Percentiles rank a stretch among this genome's conserved stretches.
phyloP scores from a whole-genome alignment of 2,888 invertebrate species.

The Malacosoma neustria region DNA sequence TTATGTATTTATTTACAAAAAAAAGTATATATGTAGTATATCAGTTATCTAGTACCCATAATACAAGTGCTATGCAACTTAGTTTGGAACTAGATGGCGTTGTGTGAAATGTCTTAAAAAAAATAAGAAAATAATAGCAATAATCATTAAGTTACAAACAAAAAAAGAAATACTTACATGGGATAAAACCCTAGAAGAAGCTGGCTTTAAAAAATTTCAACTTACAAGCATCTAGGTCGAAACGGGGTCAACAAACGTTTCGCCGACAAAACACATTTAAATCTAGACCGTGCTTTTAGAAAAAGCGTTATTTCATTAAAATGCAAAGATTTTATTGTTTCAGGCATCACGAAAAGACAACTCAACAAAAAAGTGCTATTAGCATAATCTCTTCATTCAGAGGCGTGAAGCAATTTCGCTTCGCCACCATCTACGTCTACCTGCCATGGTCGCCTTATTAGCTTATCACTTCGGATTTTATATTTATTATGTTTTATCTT shows the following conservation, averaged over 20 bases:
- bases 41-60: too few species aligned
- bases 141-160: too few species aligned
- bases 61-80: too few species aligned
- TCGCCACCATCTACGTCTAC: neutral
- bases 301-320: neutral
- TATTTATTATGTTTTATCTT: neutral
- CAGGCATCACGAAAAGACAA: neutral
- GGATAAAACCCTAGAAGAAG: too few species aligned
- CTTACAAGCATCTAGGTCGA: too few species aligned
- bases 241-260: neutral
- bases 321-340: neutral
- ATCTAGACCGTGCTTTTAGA: neutral
- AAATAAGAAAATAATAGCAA: too few species aligned
- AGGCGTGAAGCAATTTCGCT: neutral
- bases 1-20: too few species aligned
- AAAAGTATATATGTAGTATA: too few species aligned
- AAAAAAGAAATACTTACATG: too few species aligned
- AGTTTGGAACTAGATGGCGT: too few species aligned
- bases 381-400: neutral
- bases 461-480: neutral
- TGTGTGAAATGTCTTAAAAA: too few species aligned
- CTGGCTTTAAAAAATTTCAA: neutral
- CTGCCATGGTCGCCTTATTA: neutral
- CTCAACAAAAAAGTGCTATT: neutral
- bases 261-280: neutral